Percentiles rank a stretch among this genome's conserved stretches.
Evolutionary conservation across 2,888 invertebrate species (phyloP).

Genomic region (Lordiphosa fenestrarum): DNA sequence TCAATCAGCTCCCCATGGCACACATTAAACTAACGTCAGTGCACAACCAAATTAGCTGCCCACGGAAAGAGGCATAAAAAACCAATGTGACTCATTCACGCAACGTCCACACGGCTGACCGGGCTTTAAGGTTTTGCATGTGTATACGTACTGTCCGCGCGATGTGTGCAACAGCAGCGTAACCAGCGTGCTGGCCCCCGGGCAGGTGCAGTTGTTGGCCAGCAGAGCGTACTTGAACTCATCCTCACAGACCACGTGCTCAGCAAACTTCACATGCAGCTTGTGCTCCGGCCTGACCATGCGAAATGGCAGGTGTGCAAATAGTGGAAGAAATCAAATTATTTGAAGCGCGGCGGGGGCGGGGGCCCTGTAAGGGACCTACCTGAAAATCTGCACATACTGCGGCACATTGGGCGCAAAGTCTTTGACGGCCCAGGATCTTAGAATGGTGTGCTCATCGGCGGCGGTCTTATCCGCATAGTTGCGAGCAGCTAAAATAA

Average conservation of each 20-base stretch:
- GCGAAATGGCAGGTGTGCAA: slow-evolving; percentile 23
- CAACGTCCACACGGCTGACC: slow-evolving; percentile 44
- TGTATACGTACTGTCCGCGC: slow-evolving; percentile 94
- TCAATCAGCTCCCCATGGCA: too few species aligned
- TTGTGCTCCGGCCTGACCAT: slow-evolving; percentile 94
- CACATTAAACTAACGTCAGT: slow-evolving; percentile 7
- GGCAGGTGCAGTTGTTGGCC: slow-evolving; percentile 99
- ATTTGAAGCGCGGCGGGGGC: slow-evolving; percentile 25
- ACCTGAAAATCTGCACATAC: slow-evolving; percentile 96
- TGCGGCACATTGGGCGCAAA: slow-evolving; percentile 98
- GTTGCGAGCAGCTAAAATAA: slow-evolving; percentile 96
- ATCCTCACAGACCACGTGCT: slow-evolving; percentile 99
- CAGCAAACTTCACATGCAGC: slow-evolving; percentile 98
- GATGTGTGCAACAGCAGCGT: slow-evolving; percentile 97
- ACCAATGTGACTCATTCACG: slow-evolving; percentile 5
- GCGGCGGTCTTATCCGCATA: slow-evolving; percentile 98
- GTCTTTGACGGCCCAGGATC: slow-evolving; percentile 99
- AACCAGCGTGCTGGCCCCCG: slow-evolving; percentile 97
- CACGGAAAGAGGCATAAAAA: slow-evolving; percentile 12
- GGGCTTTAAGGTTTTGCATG: slow-evolving; percentile 15
- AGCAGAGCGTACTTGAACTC: slow-evolving; percentile 99
- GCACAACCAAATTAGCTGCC: slow-evolving; percentile 29
- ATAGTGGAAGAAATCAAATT: slow-evolving; percentile 41
- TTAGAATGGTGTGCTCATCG: slow-evolving; percentile 88
- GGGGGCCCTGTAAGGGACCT: slow-evolving; percentile 19